Evolutionary conservation across 2,888 invertebrate genomes (phyloP).

Genomic region (Melikaiella ostensackeni): DNA sequence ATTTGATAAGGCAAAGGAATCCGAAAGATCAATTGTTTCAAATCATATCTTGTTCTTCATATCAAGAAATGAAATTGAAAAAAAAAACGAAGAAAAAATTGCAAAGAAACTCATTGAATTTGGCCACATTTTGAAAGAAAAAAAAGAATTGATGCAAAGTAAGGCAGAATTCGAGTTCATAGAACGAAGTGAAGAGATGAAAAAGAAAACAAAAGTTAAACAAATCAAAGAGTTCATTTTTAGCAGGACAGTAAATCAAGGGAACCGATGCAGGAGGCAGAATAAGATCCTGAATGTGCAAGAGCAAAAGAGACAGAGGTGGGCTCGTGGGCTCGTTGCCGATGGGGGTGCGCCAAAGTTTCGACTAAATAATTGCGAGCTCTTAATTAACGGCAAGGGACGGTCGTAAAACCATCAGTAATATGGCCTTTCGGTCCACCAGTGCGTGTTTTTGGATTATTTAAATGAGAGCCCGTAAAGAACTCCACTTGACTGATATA

Average conservation of each 20-base stretch:
- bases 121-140: background rate
- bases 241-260: constrained; percentile 71
- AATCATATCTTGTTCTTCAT: no score
- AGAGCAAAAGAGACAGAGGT: constrained; percentile 49
- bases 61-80: no score
- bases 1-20: no score
- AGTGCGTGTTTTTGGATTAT: constrained; percentile 75
- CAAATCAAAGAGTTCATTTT: constrained; percentile 56
- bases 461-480: constrained; percentile 69
- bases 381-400: constrained; percentile 76
- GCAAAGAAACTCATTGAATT: background rate
- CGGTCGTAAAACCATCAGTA: constrained; percentile 75
- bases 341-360: constrained; percentile 76
- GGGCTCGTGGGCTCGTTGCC: constrained; percentile 69
- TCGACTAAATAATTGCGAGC: constrained; percentile 76
- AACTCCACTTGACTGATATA: constrained; percentile 61
- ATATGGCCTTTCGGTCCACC: constrained; percentile 65
- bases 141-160: background rate
- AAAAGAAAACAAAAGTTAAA: constrained; percentile 46
- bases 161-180: background rate
- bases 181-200: constrained; percentile 8
- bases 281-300: constrained; percentile 41
- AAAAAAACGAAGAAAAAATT: no score
- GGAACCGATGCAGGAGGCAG: constrained; percentile 58
- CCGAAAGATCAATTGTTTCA: no score